phyloP scores from a whole-genome alignment of 2,113 vertebrate genomes.

The Orientallactaga bullata region DNA sequence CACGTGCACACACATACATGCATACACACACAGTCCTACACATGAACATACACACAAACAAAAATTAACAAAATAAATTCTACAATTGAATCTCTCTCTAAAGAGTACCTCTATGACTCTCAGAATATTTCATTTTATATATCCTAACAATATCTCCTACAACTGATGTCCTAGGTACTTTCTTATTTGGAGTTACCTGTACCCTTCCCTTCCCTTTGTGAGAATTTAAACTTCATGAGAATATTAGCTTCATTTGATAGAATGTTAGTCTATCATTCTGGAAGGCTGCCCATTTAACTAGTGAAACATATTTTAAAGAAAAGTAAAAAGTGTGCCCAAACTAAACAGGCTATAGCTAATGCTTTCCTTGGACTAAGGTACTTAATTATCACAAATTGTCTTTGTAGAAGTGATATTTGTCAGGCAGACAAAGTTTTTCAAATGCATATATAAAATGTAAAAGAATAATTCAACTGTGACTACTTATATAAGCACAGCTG shows the following conservation, averaged over 20 bases:
- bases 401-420: neutral
- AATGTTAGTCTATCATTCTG: neutral
- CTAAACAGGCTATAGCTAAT: neutral
- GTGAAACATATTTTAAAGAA: neutral
- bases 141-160: neutral
- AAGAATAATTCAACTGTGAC: neutral
- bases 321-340: slow-evolving; percentile 26
- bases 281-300: neutral
- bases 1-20: too few relatives aligned
- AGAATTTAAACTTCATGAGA: slow-evolving; percentile 34
- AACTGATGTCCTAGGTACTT: neutral
- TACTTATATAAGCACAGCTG: neutral
- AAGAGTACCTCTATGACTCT: neutral
- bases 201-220: neutral
- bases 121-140: neutral
- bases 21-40: too few relatives aligned
- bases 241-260: neutral
- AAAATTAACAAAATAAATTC: too few relatives aligned
- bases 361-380: neutral
- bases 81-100: neutral
- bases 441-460: neutral
- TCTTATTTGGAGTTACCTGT: neutral
- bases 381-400: neutral
- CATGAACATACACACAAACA: too few relatives aligned
- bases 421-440: neutral